Base-by-base conservation (phyloP, 2,888 invertebrate genomes). In the Mongoloraphidia duomilia region DNA sequence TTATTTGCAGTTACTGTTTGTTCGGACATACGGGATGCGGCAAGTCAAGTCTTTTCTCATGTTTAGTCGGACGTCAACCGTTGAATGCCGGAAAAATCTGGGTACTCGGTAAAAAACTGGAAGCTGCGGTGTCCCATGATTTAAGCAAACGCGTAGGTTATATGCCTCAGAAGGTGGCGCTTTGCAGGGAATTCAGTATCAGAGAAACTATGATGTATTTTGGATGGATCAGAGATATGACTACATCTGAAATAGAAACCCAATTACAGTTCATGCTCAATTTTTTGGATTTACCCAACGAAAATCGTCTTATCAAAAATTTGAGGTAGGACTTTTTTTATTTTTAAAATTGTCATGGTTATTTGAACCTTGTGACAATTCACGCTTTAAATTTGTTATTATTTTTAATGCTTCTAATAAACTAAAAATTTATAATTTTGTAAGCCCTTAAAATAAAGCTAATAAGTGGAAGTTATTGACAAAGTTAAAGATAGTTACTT, bases 141-240 rank as follows among this genome's bases (percentile, higher is more conserved):
- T 91, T 91, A 3, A 91, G 91, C n/a, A 84, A 83, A 60, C 76
- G 85, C 26, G 88, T 91, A 13, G 92, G 92, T 50, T 92, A 91
- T 69, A 92, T 92, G 91, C 91, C 91, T 0, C 81, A 86, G 61
- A 87, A 87, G 67, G 85, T 85, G 49, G 87, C 87, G 0, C 70
- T 87, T 1, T 87, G 84, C 63, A 85, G 82, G 5, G 87, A 87
- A 70, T 89, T 91, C 68, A 84, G 87, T 17, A 89, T 91, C 59
- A 79, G 80, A 54, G 91, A 91, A 65, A 90, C 90, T 0, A 82
- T 91, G 81, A 81, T 84, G 77, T 91, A 89, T 66, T 91, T 91
- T 67, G 91, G 91, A 46, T 83, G 88, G 77, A 84, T 91, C 61
- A 88, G 88, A 66, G 84, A 87, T 56, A 89, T 91, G 89, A 74